Percentiles rank a stretch among this genome's conserved stretches.
Evolutionary conservation across 1,140 invertebrate genomes (phyloP).

Genomic region (Scaptomyza graminum): DNA sequence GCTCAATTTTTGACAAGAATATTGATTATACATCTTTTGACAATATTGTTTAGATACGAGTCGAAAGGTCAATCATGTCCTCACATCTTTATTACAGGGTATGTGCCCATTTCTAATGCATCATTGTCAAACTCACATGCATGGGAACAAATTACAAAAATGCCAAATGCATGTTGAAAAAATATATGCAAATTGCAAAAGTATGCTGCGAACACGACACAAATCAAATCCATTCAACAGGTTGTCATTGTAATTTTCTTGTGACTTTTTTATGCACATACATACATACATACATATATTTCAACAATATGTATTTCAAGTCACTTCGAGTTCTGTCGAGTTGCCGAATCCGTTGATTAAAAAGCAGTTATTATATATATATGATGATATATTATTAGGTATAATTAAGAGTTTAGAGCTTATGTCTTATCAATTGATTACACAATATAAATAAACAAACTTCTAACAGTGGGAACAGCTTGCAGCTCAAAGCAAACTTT

Average conservation of each 20-base stretch:
- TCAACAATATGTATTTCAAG: neutral
- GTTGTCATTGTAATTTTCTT: constrained; percentile 20
- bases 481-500: no score
- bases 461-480: no score
- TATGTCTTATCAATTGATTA: neutral
- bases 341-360: neutral
- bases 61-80: neutral
- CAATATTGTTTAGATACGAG: no score
- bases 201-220: constrained; percentile 15
- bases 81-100: constrained; percentile 8
- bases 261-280: neutral
- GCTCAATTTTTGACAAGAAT: no score
- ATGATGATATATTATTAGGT: neutral
- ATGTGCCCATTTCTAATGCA: neutral
- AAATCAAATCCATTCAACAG: constrained; percentile 16
- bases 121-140: constrained; percentile 4
- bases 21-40: no score
- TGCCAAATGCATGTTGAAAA: constrained; percentile 4
- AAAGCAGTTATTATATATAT: neutral
- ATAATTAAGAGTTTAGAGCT: neutral
- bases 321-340: neutral
- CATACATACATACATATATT: no score
- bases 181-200: constrained; percentile 31
- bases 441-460: no score
- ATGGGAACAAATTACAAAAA: constrained; percentile 1